A percentile compares a stretch with the other conserved stretches of the same genome.
Conservation (phyloP, 2,888 invertebrate species). For the Itoplectis maculator region DNA sequence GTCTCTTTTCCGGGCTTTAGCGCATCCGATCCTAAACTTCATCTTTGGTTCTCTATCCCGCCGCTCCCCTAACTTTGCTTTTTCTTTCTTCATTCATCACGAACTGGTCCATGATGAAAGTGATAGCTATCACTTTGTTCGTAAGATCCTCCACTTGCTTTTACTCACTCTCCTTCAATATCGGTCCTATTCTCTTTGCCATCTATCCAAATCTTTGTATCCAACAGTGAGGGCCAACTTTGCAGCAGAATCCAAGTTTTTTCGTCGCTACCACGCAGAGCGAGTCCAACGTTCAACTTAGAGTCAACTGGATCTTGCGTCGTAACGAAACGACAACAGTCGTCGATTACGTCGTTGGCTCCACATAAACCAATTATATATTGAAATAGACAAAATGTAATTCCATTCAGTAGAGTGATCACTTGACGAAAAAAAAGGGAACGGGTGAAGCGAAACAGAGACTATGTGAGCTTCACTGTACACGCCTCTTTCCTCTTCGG, state of each 20-base stretch:
- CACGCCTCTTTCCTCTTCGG: constrained; percentile 23
- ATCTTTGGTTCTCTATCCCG: not conserved
- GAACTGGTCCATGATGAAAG: constrained; percentile 10
- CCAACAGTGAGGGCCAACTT: not conserved
- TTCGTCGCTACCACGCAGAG: no score
- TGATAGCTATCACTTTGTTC: not conserved
- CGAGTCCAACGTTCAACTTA: no score
- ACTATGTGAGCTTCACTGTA: constrained; percentile 6
- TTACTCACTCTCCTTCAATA: not conserved
- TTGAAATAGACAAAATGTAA: constrained; percentile 41
- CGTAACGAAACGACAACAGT: not conserved
- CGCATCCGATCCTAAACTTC: constrained; percentile 22
- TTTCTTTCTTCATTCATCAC: not conserved
- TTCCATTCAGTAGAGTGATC: constrained; percentile 36
- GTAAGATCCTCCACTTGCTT: constrained; percentile 1
- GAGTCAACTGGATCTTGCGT: not conserved
- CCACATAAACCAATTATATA: constrained; percentile 9
- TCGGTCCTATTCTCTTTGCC: not conserved
- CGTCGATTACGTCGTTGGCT: not conserved
- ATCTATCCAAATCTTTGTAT: not conserved
- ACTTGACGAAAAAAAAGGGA: constrained; percentile 9
- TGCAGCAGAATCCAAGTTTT: not conserved
- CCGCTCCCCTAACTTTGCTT: not conserved
- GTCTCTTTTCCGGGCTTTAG: not conserved
- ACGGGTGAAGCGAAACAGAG: not conserved